Percentiles rank a stretch among this genome's conserved stretches.
Conservation (phyloP, 1,140 invertebrate species). For the Bombyx mori region ASM3026992v2 NC_085130.1:10912001-10912500, state of each 20-base stretch:
- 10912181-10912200: conserved; percentile 54
- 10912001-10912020: no score
- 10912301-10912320: neutral
- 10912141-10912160: conserved; percentile 59
- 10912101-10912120: no score
- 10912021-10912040: no score
- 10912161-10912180: conserved; percentile 57
- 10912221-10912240: conserved; percentile 39
- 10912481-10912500: no score
- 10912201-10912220: conserved; percentile 51
- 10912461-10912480: no score
- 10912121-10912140: no score
- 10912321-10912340: neutral
- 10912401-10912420: neutral
- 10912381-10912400: neutral
- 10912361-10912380: neutral
- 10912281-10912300: conserved; percentile 75
- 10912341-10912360: neutral
- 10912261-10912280: conserved; percentile 77
- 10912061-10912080: neutral
- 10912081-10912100: no score
- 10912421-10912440: no score
- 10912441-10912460: no score
- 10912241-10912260: conserved; percentile 73
- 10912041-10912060: neutral